Evolutionary conservation across 2,113 vertebrate genomes (phyloP).

Genomic region (Microcebus lehilahytsara): DNA sequence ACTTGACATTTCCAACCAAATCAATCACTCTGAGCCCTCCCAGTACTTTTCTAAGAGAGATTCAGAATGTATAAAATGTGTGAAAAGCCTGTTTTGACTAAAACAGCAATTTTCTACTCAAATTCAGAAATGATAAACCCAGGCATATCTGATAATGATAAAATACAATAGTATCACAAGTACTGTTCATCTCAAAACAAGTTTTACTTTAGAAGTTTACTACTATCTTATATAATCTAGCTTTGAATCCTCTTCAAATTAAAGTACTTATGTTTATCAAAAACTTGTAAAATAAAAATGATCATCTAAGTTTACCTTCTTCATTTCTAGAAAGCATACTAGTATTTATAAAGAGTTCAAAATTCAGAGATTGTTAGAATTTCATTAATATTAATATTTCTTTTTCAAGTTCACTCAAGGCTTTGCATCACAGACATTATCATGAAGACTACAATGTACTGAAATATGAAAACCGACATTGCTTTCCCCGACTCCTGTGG

Average conservation of each 20-base stretch:
- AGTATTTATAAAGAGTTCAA: not conserved
- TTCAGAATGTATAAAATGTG: slow-evolving; percentile 14
- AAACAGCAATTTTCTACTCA: slow-evolving; percentile 64
- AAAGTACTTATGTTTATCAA: not conserved
- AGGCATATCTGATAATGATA: slow-evolving; percentile 34
- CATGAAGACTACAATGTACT: not conserved
- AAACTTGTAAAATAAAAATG: slow-evolving; percentile 5
- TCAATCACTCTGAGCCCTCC: slow-evolving; percentile 25
- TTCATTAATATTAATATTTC: not conserved
- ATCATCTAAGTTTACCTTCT: not conserved
- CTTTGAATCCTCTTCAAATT: not conserved
- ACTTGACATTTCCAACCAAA: slow-evolving; percentile 50
- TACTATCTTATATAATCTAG: not conserved
- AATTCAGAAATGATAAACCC: slow-evolving; percentile 36
- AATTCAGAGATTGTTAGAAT: not conserved
- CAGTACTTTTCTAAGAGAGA: slow-evolving; percentile 7
- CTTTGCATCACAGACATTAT: not conserved
- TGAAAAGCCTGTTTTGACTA: slow-evolving; percentile 51
- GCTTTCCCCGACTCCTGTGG: not conserved
- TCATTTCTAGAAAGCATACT: not conserved
- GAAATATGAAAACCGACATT: not conserved
- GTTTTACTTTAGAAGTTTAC: slow-evolving; percentile 27
- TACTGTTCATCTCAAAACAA: slow-evolving; percentile 1
- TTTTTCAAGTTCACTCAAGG: not conserved
- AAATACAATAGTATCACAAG: not conserved